Evolutionary conservation across 2,888 invertebrate species (phyloP).

Genomic region (Thecocarcelia acutangulata): DNA sequence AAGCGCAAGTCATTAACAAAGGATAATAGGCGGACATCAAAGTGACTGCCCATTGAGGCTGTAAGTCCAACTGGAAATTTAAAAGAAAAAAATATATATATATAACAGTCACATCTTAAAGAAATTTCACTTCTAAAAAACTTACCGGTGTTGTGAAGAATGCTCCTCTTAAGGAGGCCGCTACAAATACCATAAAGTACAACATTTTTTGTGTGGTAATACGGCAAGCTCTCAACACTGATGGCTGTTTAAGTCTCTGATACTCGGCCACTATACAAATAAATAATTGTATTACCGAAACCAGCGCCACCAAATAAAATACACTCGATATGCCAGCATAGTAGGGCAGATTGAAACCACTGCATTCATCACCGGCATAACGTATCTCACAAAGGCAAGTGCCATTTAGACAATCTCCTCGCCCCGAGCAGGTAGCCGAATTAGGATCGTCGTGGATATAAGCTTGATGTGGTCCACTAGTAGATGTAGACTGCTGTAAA

Average conservation of each 20-base stretch:
- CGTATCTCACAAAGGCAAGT: conserved; percentile 95
- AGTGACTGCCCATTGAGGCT: conserved; percentile 92
- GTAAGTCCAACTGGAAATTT: conserved; percentile 88
- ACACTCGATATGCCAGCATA: conserved; percentile 87
- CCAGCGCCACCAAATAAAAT: conserved; percentile 91
- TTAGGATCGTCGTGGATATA: conserved; percentile 71
- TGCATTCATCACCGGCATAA: conserved; percentile 91
- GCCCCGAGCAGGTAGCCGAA: conserved; percentile 87
- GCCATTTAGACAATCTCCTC: conserved; percentile 95
- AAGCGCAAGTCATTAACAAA: conserved; percentile 92
- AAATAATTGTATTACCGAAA: conserved; percentile 91
- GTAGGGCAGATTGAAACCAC: conserved; percentile 91
- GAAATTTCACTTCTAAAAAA: conserved; percentile 68
- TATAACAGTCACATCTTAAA: conserved; percentile 12
- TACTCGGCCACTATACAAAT: conserved; percentile 92
- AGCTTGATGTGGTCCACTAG: conserved; percentile 57
- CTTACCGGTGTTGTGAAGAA: conserved; percentile 95
- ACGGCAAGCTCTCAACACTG: conserved; percentile 90
- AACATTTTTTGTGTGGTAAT: conserved; percentile 94
- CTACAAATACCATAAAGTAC: conserved; percentile 92
- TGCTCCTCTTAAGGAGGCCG: conserved; percentile 91
- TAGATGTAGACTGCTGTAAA: conserved; percentile 75
- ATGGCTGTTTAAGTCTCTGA: conserved; percentile 91
- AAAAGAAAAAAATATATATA: conserved; percentile 80
- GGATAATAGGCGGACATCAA: conserved; percentile 95